Conservation (phyloP, 2,888 invertebrate genomes). For the Agriotes lineatus region DNA sequence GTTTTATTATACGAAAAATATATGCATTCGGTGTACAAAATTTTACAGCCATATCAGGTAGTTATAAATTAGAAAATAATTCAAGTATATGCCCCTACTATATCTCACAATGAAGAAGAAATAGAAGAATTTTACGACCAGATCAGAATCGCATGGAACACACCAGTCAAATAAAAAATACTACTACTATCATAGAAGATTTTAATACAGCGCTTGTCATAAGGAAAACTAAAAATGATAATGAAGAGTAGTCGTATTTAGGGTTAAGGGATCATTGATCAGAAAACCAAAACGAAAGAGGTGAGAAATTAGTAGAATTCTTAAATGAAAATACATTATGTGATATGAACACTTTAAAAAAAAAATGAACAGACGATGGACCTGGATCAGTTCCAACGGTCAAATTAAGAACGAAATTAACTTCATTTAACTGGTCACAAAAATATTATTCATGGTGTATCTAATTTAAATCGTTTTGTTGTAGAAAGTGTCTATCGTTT, state of each 20-base stretch:
- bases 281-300: not conserved
- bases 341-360: no score
- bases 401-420: not conserved
- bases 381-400: no score
- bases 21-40: not conserved
- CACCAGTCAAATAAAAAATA: not conserved
- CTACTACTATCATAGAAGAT: no score
- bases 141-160: not conserved
- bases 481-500: not conserved
- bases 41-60: not conserved
- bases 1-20: not conserved
- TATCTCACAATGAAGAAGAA: not conserved
- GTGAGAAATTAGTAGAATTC: no score
- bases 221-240: no score
- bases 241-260: no score
- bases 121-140: conserved; percentile 2
- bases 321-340: no score
- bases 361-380: no score
- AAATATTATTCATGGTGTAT: no score
- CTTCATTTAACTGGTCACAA: not conserved
- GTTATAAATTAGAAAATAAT: not conserved
- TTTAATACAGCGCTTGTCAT: no score
- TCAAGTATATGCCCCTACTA: not conserved
- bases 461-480: no score
- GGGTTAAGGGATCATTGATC: not conserved